A percentile compares a stretch with the other conserved stretches of the same genome.
Conservation (phyloP, 2,797 vertebrate genomes). For the Acanthopagrus latus region DNA sequence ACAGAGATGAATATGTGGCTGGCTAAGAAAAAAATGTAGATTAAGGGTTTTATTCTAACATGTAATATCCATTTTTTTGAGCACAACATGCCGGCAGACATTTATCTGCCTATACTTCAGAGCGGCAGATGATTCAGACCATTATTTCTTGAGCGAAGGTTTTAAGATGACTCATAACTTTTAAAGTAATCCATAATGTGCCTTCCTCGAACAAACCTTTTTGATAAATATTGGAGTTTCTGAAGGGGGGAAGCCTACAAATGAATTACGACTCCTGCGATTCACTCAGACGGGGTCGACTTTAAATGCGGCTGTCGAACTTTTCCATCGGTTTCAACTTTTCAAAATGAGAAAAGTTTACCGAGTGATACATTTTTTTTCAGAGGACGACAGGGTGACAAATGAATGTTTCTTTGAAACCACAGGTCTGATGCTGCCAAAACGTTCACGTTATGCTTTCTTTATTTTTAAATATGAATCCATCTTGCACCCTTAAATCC, state of each 20-base stretch:
- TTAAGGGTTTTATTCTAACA: conserved; percentile 46
- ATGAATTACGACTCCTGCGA: conserved; percentile 39
- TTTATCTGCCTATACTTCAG: conserved; percentile 29
- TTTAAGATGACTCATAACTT: conserved; percentile 48
- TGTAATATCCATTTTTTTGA: conserved; percentile 32
- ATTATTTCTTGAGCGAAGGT: conserved; percentile 42
- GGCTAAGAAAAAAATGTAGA: conserved; percentile 37
- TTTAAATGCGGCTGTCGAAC: conserved; percentile 48
- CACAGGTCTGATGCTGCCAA: not conserved
- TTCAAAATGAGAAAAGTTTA: conserved; percentile 41
- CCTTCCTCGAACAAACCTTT: conserved; percentile 20
- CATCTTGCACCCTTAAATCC: conserved; percentile 26
- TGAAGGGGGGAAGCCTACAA: conserved; percentile 16
- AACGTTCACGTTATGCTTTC: conserved; percentile 7
- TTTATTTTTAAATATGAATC: conserved; percentile 20
- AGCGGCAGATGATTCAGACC: conserved; percentile 28
- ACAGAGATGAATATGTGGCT: conserved; percentile 33
- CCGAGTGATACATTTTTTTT: conserved; percentile 8
- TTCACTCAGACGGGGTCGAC: not conserved
- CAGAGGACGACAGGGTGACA: conserved; percentile 25
- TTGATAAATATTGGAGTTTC: conserved; percentile 47
- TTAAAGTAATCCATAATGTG: conserved; percentile 39
- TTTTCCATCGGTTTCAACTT: conserved; percentile 33
- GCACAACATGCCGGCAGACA: conserved; percentile 28
- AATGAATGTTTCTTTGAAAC: conserved; percentile 48